These are phyloP conservation scores for Clanis bilineata DNA, from an alignment of 2,888 invertebrate genomes.

Conservation along the genomic window DNA sequence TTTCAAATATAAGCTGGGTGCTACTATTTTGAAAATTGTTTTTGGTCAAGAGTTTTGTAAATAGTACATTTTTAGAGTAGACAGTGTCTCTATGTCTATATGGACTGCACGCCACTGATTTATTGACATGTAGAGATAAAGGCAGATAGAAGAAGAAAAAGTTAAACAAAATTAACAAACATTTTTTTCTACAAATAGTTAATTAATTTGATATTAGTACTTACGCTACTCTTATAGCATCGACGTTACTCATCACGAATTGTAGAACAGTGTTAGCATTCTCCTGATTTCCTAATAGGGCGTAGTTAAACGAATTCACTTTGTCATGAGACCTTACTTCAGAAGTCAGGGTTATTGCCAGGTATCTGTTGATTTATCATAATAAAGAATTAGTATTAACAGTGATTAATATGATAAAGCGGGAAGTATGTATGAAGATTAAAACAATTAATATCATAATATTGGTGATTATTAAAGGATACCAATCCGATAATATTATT, in stretches of 20 bases:
- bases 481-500: background rate
- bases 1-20: no score
- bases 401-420: background rate
- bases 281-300: constrained; percentile 60
- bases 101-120: no score
- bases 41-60: no score
- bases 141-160: no score
- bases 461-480: background rate
- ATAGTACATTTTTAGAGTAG: no score
- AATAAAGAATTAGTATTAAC: background rate
- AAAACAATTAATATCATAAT: background rate
- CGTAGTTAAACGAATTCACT: constrained; percentile 66
- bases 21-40: no score
- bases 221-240: constrained; percentile 62
- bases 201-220: constrained; percentile 31
- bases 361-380: constrained; percentile 49
- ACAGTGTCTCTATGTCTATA: no score
- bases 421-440: background rate
- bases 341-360: constrained; percentile 58
- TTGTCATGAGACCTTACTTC: constrained; percentile 70
- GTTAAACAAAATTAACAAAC: no score
- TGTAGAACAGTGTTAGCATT: constrained; percentile 57
- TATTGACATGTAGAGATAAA: no score
- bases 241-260: constrained; percentile 63
- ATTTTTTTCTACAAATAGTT: background rate